Percentiles rank a stretch among this genome's conserved stretches.
These are phyloP conservation scores for Psammodynastes pulverulentus DNA, from an alignment of 2,113 vertebrate species.

Conservation along the genomic window DNA sequence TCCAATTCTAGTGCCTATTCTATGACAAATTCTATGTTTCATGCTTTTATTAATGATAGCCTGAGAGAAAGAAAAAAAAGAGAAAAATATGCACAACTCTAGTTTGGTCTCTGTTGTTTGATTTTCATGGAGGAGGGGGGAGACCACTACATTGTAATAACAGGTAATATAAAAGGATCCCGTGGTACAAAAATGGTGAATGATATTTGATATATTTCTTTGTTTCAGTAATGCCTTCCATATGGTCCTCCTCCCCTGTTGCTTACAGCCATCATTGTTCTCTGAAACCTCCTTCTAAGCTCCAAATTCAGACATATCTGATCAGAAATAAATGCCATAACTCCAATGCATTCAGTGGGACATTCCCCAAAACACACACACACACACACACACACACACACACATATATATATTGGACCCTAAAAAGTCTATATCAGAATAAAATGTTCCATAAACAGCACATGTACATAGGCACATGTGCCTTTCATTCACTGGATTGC, in stretches of 20 bases:
- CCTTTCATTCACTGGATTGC: background rate
- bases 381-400: no score
- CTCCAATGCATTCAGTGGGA: background rate
- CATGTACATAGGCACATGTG: background rate
- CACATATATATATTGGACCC: no score
- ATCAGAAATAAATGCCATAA: background rate
- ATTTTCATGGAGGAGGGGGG: conserved; percentile 69
- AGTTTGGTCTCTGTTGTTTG: conserved; percentile 66
- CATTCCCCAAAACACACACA: background rate
- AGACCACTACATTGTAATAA: conserved; percentile 78
- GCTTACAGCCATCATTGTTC: conserved; percentile 19
- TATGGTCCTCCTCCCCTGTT: conserved; percentile 56
- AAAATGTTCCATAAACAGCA: background rate
- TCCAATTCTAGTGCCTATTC: conserved; percentile 14
- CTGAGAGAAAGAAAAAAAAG: conserved; percentile 42
- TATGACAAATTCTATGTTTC: conserved; percentile 39
- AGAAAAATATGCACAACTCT: conserved; percentile 46
- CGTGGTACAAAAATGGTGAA: conserved; percentile 82
- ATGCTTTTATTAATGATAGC: conserved; percentile 42
- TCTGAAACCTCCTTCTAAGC: background rate
- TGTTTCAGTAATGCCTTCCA: conserved; percentile 76
- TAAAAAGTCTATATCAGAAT: background rate
- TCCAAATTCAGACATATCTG: background rate
- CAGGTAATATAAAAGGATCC: conserved; percentile 77
- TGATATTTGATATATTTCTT: conserved; percentile 77